Percentiles rank a stretch among this genome's conserved stretches.
Evolutionary conservation across 2,113 vertebrate genomes (phyloP).

Genomic region (Tychaedon coryphoeus): DNA sequence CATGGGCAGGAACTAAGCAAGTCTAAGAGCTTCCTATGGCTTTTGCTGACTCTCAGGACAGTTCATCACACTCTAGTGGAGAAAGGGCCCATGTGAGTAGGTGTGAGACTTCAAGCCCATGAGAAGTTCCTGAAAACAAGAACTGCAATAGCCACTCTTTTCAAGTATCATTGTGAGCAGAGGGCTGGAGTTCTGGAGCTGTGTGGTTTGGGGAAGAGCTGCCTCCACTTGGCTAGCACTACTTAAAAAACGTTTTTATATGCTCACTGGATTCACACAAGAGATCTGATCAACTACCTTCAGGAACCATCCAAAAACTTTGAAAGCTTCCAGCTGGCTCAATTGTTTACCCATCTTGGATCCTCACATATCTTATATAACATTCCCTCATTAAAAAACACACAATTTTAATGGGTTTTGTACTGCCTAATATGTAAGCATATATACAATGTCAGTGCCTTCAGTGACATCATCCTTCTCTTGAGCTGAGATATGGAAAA

Average conservation of each 20-base stretch:
- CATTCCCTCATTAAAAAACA: neutral
- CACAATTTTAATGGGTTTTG: neutral
- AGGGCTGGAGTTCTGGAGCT: neutral
- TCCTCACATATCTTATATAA: neutral
- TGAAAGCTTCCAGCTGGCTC: neutral
- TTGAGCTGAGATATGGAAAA: neutral
- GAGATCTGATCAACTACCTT: neutral
- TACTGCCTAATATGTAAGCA: neutral
- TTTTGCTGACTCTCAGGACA: neutral
- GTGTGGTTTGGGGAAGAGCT: neutral
- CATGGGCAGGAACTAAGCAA: neutral
- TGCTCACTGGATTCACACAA: neutral
- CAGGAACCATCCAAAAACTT: neutral
- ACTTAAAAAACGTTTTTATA: neutral
- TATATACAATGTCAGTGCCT: neutral
- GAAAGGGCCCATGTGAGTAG: neutral
- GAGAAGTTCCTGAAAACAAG: neutral
- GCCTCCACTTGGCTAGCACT: neutral
- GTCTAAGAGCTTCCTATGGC: neutral
- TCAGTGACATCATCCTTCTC: neutral
- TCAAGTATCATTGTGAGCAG: neutral
- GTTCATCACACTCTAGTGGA: neutral
- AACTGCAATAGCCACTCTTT: neutral
- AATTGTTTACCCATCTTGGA: neutral
- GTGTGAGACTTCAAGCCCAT: neutral